Evolutionary conservation across 2,888 invertebrate genomes (phyloP).

Genomic region (Trypoxylon attenuatum): DNA sequence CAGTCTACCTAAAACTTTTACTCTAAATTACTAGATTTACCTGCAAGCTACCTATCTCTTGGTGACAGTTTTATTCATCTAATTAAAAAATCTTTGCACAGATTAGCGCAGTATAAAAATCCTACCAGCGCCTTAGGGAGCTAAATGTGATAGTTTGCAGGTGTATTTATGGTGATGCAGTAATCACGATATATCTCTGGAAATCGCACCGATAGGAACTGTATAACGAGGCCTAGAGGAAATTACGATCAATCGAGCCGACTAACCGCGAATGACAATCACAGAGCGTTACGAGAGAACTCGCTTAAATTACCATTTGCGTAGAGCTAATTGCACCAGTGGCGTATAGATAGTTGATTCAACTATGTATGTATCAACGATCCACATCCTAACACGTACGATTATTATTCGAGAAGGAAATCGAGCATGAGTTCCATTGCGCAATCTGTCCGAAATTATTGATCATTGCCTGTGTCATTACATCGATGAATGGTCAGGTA

Average conservation of each 20-base stretch:
- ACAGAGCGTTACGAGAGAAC: conserved; percentile 10
- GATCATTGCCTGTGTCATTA: neutral
- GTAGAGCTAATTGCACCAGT: conserved; percentile 21
- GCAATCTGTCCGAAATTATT: neutral
- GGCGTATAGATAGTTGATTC: conserved; percentile 12
- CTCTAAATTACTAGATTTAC: too few species aligned
- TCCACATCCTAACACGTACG: neutral
- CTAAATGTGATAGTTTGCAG: too few species aligned
- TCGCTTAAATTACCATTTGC: conserved; percentile 23
- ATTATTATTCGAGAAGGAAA: neutral
- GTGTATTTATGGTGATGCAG: too few species aligned
- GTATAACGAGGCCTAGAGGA: conserved; percentile 12
- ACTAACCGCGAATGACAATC: conserved; percentile 15
- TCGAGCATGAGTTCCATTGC: neutral
- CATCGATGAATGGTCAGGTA: too few species aligned
- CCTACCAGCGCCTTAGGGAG: too few species aligned
- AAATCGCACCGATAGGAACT: conserved; percentile 1
- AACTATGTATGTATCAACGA: conserved; percentile 3
- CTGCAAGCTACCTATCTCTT: too few species aligned
- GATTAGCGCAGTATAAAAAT: too few species aligned
- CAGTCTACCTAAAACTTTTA: too few species aligned
- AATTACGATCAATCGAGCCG: conserved; percentile 18
- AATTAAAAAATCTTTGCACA: too few species aligned
- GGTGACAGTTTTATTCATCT: too few species aligned
- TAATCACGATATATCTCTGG: neutral